phyloP scores from a whole-genome alignment of 2,113 vertebrate genomes.

The Cercopithecus mona region DNA sequence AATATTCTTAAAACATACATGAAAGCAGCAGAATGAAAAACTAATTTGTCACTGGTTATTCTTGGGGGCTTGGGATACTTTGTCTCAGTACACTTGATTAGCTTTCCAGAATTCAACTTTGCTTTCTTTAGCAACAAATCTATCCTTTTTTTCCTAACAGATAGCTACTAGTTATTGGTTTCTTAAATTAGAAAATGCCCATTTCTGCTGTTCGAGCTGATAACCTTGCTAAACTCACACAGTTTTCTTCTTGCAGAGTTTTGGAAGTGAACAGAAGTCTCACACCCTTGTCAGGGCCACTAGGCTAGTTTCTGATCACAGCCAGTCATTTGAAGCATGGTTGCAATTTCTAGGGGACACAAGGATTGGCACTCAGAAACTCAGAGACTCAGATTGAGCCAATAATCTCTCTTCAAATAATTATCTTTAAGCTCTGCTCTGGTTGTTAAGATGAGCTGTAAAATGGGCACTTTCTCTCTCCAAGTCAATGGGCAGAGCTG shows the following conservation, averaged over 20 bases:
- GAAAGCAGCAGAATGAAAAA: neutral
- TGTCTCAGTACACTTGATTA: neutral
- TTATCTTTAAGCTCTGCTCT: neutral
- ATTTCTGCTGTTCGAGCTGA: slow-evolving; percentile 19
- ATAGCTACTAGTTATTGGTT: slow-evolving; percentile 5
- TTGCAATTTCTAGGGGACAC: neutral
- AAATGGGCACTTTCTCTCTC: neutral
- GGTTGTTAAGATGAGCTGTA: neutral
- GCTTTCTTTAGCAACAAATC: neutral
- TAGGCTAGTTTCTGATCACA: neutral
- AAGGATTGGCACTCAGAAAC: neutral
- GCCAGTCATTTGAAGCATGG: neutral
- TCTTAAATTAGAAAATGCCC: slow-evolving; percentile 10
- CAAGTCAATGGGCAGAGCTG: neutral
- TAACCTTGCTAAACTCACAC: neutral
- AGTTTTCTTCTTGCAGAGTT: slow-evolving; percentile 31
- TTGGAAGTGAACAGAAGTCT: neutral
- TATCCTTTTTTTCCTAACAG: slow-evolving; percentile 7
- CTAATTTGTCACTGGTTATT: slow-evolving; percentile 22
- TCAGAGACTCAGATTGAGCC: neutral
- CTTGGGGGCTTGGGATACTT: neutral
- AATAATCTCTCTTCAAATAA: neutral
- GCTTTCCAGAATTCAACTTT: slow-evolving; percentile 33
- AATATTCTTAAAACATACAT: neutral
- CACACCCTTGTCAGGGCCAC: neutral